Evolutionary conservation across 2,797 vertebrate genomes (phyloP).

Genomic region (Spinus pinus): DNA sequence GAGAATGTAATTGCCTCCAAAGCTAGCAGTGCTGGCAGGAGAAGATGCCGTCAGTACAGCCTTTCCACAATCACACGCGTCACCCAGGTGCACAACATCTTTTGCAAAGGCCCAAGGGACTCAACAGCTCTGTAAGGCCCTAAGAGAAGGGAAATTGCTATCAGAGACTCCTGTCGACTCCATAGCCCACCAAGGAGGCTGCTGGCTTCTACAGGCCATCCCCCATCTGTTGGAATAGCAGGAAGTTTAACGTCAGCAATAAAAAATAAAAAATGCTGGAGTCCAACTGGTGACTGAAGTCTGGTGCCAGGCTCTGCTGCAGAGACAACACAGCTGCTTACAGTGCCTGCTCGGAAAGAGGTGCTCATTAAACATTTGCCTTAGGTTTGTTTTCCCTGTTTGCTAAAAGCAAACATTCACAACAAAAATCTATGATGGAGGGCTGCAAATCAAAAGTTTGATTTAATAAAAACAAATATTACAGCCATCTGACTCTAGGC

Average conservation of each 20-base stretch:
- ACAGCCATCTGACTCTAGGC: not conserved
- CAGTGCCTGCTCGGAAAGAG: slow-evolving; percentile 44
- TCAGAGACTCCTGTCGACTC: slow-evolving; percentile 38
- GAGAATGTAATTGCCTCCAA: slow-evolving; percentile 14
- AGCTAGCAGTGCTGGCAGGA: not conserved
- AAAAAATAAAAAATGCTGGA: slow-evolving; percentile 65
- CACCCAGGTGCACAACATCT: slow-evolving; percentile 36
- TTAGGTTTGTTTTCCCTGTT: slow-evolving; percentile 53
- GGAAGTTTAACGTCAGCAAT: slow-evolving; percentile 58
- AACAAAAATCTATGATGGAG: not conserved
- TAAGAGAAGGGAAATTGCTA: slow-evolving; percentile 54
- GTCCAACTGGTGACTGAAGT: slow-evolving; percentile 62
- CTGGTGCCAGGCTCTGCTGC: slow-evolving; percentile 45
- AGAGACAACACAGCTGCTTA: slow-evolving; percentile 55
- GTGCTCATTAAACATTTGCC: slow-evolving; percentile 59
- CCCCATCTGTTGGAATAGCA: slow-evolving; percentile 66
- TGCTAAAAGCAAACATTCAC: slow-evolving; percentile 9
- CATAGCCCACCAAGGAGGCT: slow-evolving; percentile 55
- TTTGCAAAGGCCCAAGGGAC: slow-evolving; percentile 48
- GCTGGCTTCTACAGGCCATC: slow-evolving; percentile 49
- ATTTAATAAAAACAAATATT: slow-evolving; percentile 4
- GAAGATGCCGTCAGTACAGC: not conserved
- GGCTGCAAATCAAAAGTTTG: slow-evolving; percentile 8
- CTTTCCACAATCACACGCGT: not conserved
- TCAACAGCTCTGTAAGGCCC: slow-evolving; percentile 18